phyloP scores from a whole-genome alignment of 2,888 invertebrate genomes.

The Tricholauxania praeusta region DNA sequence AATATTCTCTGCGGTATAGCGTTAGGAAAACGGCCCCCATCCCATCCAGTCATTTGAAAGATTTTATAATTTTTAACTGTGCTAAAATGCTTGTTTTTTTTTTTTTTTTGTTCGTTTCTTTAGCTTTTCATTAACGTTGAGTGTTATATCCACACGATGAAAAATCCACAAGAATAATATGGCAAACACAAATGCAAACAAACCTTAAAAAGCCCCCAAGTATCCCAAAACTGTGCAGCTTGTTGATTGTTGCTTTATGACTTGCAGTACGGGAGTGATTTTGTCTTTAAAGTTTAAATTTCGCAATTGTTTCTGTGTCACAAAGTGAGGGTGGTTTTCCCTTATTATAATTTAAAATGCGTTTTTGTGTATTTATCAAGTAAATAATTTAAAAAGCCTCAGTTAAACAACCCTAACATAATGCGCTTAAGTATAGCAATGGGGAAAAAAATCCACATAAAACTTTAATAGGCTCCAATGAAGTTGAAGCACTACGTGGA shows the following conservation, averaged over 20 bases:
- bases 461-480: neutral
- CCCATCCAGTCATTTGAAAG: neutral
- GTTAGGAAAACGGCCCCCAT: neutral
- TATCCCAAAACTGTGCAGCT: no score
- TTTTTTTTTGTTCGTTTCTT: no score
- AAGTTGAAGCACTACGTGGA: neutral
- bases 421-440: neutral
- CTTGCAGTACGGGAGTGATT: no score
- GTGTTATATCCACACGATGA: conserved; percentile 16
- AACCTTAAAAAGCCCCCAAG: no score
- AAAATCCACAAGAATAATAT: conserved; percentile 3
- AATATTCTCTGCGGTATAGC: no score
- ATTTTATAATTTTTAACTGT: neutral
- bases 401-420: neutral
- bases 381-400: neutral
- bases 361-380: neutral
- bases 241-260: no score
- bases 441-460: neutral
- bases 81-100: conserved; percentile 5
- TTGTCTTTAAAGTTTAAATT: no score
- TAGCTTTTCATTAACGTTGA: conserved; percentile 22
- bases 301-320: no score
- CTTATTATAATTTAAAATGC: no score
- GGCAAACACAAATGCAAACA: neutral
- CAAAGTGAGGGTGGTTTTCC: no score